Percentiles rank a stretch among this genome's conserved stretches.
These are phyloP conservation scores for Euwallacea similis DNA, from an alignment of 1,140 invertebrate genomes.

Conservation along the genomic window DNA sequence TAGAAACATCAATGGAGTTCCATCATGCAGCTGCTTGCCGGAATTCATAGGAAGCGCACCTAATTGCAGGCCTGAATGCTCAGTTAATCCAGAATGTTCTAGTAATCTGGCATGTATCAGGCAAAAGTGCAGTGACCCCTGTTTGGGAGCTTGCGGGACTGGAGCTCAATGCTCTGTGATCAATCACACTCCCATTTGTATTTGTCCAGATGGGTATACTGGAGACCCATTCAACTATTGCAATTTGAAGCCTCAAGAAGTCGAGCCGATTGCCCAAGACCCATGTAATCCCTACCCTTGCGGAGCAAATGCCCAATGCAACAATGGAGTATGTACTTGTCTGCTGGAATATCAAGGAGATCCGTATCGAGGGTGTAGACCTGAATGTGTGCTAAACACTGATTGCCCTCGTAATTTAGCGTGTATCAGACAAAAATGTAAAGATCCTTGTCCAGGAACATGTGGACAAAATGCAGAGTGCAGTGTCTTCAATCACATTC, in stretches of 20 bases:
- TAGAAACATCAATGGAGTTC: conserved; percentile 64
- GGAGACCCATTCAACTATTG: conserved; percentile 76
- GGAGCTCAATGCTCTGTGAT: conserved; percentile 69
- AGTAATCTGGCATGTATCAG: conserved; percentile 68
- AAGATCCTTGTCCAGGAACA: conserved; percentile 67
- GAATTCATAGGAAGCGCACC: conserved; percentile 71
- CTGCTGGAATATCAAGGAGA: conserved; percentile 64
- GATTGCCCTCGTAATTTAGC: conserved; percentile 68
- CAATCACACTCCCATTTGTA: conserved; percentile 70
- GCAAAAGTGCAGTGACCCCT: conserved; percentile 71
- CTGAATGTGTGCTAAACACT: conserved; percentile 69
- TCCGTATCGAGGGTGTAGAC: conserved; percentile 67
- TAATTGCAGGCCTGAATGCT: conserved; percentile 74
- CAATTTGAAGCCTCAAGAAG: conserved; percentile 57
- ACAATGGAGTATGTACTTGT: conserved; percentile 65
- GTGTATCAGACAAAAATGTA: conserved; percentile 67
- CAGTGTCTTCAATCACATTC: conserved; percentile 65
- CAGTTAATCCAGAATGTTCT: conserved; percentile 69
- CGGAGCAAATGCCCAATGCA: conserved; percentile 66
- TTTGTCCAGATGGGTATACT: conserved; percentile 67
- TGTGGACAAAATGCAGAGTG: conserved; percentile 71
- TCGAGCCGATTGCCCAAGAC: conserved; percentile 52
- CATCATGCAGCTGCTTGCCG: conserved; percentile 66
- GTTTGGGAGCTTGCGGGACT: conserved; percentile 70
- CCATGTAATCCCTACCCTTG: conserved; percentile 65